Base-by-base conservation (phyloP, 2,888 invertebrate genomes). In the Ophion slaviceki region DNA sequence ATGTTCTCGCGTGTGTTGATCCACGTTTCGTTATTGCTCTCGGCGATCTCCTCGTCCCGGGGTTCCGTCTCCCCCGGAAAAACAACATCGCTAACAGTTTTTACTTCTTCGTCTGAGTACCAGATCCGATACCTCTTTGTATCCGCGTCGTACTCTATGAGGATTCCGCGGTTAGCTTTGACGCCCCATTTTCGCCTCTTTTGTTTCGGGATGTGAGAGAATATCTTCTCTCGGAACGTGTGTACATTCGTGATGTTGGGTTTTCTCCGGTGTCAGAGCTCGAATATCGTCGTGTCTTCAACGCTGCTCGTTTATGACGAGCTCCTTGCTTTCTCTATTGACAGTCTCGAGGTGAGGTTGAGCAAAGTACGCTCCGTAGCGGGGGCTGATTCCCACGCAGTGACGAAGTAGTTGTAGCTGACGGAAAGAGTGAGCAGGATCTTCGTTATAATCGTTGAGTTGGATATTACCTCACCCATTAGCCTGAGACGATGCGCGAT, bases 321-420 rank as follows among this genome's bases (percentile, higher is more conserved):
- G 10, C 2, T 74, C 40, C 17, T 64, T 66, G 47, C 62, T 67
- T 86, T 84, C 17, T 86, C 78, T 24, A 78, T 77, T 5, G 40
- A 24, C 14, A 86, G 78, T n/a, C 83, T 66, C 14, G 76, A 57
- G 0, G 53, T 82, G 11, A 86, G 36, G 11, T 84, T 79, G 2
- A 70, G 59, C 14, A 86, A 40, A 1, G 68, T 86, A 4, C 82
- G 78, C 14, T 67, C 76, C 17, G 64, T 47, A 11, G n/a, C 76
- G 1, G 77, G 57, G 7, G 75, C 64, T 2, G 78, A 84, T 36
- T 86, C 86, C 86, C 83, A 90, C 0, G 87, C 89, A n/a, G 86
- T 88, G 17, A 84, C 36, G 36, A 90, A 90, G 71, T 90, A 83
- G 47, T 87, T 86, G 47, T 82, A 89, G 8, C 14, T 64, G 2